phyloP scores from a whole-genome alignment of 2,888 invertebrate genomes.

The Meandrusa payeni region DNA sequence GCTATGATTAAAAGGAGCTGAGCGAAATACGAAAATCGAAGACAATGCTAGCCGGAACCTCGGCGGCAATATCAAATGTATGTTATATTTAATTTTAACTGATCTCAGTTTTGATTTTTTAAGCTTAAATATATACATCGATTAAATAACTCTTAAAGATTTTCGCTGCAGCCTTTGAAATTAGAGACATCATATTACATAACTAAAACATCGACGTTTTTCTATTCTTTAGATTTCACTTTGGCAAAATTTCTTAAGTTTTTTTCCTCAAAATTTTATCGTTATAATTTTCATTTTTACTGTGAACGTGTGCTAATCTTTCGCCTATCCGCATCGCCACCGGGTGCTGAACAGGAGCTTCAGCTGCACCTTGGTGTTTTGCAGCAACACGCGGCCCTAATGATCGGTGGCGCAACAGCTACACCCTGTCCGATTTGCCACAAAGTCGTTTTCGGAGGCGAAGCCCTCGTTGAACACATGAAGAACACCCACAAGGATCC shows the following conservation, averaged over 20 bases:
- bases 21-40: constrained; percentile 27
- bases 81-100: constrained; percentile 26
- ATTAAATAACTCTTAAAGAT: constrained; percentile 6
- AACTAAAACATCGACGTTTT: constrained; percentile 25
- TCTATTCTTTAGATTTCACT: constrained; percentile 36
- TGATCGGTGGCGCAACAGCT: constrained; percentile 94
- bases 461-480: constrained; percentile 97
- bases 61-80: constrained; percentile 26
- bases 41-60: constrained; percentile 25
- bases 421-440: constrained; percentile 96
- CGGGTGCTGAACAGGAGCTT: constrained; percentile 85
- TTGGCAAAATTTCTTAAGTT: too few relatives aligned
- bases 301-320: constrained; percentile 64
- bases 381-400: constrained; percentile 97
- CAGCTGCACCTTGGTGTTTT: constrained; percentile 96
- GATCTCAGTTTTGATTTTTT: constrained; percentile 25
- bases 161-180: constrained; percentile 14
- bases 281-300: constrained; percentile 41
- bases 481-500: constrained; percentile 97
- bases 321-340: constrained; percentile 69
- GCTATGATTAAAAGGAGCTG: constrained; percentile 26
- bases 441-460: constrained; percentile 95
- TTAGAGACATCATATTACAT: constrained; percentile 16
- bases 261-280: constrained; percentile 48
- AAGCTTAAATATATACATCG: constrained; percentile 25